phyloP scores from a whole-genome alignment of 2,113 vertebrate genomes.

The Calidris pygmaea region DNA sequence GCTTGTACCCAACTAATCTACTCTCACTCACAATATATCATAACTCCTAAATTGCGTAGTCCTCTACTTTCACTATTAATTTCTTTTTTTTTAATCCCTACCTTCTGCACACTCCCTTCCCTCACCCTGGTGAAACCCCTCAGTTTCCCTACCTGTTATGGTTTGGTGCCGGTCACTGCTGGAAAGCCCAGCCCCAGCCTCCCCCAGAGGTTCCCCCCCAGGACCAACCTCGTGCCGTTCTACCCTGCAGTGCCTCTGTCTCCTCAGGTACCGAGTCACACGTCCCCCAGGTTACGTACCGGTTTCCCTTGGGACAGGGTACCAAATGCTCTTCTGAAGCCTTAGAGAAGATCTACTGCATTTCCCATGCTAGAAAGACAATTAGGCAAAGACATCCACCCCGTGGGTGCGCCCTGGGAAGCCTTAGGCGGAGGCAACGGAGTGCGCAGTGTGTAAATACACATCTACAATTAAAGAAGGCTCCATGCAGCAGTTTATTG shows the following conservation, averaged over 20 bases:
- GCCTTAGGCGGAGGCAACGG: rapidly evolving
- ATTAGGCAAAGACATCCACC: rapidly evolving
- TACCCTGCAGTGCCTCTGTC: not conserved
- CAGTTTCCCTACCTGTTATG: rapidly evolving
- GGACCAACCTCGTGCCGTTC: rapidly evolving
- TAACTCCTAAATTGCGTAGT: not conserved
- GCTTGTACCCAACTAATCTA: not conserved
- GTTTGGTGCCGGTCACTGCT: rapidly evolving
- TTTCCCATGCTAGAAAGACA: rapidly evolving
- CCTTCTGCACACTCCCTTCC: not conserved
- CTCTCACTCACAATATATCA: not conserved
- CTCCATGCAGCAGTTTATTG: not conserved
- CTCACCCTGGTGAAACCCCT: not conserved
- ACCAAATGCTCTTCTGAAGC: not conserved
- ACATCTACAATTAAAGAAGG: not conserved
- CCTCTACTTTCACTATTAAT: not conserved
- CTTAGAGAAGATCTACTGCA: not conserved
- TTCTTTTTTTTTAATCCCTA: not conserved
- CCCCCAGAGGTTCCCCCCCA: rapidly evolving
- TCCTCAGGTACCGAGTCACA: not conserved
- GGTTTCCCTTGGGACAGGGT: rapidly evolving
- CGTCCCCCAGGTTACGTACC: not conserved
- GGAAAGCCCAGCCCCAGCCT: not conserved
- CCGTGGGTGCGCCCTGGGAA: rapidly evolving
- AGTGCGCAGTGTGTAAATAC: not conserved